phyloP scores from a whole-genome alignment of 2,797 vertebrate species.

The Ataeniobius toweri region DNA sequence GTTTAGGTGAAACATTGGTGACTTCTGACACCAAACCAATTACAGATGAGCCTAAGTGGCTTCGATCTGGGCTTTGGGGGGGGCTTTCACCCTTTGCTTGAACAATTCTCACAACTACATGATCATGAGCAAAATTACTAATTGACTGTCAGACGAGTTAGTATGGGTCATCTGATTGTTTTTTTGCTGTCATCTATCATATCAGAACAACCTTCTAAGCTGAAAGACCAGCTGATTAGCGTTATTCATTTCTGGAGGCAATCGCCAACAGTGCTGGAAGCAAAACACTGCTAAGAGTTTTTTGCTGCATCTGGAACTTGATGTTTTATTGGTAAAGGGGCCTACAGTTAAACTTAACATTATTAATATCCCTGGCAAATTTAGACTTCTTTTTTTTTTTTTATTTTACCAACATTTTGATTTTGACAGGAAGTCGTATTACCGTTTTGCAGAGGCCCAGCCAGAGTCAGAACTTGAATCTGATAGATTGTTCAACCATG shows the following conservation, averaged over 20 bases:
- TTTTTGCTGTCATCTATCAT: background rate
- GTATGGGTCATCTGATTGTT: background rate
- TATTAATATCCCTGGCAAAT: background rate
- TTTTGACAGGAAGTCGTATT: background rate
- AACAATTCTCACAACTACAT: no score
- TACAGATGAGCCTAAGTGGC: background rate
- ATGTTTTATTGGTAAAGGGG: background rate
- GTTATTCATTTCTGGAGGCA: background rate
- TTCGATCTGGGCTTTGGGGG: background rate
- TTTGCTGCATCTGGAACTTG: background rate
- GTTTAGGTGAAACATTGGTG: background rate
- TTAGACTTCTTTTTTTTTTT: background rate
- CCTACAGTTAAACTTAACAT: background rate
- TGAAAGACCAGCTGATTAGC: background rate
- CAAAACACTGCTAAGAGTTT: background rate
- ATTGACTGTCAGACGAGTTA: background rate
- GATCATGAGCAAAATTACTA: background rate
- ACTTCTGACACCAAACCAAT: background rate
- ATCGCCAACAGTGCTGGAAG: background rate
- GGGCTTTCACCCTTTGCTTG: no score
- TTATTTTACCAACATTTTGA: background rate
- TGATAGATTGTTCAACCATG: no score
- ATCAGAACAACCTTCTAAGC: background rate
- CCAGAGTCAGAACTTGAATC: no score
- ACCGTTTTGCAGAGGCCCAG: background rate